These are phyloP conservation scores for Actinemys pallida DNA, from an alignment of 2,113 vertebrate genomes.

Conservation along the genomic window DNA sequence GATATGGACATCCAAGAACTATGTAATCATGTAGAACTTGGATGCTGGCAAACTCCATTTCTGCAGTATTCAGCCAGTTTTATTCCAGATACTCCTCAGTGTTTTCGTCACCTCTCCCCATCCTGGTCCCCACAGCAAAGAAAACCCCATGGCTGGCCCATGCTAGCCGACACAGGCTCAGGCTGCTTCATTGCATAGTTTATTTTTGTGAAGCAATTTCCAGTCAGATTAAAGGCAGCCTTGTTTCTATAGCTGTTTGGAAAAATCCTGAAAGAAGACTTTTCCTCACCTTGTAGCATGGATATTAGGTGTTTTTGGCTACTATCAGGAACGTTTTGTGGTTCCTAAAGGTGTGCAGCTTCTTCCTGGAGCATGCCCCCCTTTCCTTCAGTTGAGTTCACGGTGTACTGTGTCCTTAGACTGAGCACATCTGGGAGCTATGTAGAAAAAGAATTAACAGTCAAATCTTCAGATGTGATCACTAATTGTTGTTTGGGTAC, in stretches of 20 bases:
- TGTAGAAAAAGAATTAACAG: not conserved
- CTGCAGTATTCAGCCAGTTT: not conserved
- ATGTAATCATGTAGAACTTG: not conserved
- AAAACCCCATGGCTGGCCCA: too few species aligned
- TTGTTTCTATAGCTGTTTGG: not conserved
- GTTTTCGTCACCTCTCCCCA: not conserved
- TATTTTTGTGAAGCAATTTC: not conserved
- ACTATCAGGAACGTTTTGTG: not conserved
- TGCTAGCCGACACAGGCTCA: too few species aligned
- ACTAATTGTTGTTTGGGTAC: not conserved
- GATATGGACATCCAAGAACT: not conserved
- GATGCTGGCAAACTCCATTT: not conserved
- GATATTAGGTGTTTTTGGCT: not conserved
- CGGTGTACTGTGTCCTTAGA: not conserved
- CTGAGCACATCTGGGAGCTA: not conserved
- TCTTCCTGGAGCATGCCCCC: not conserved
- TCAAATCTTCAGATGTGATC: not conserved
- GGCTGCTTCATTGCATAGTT: not conserved
- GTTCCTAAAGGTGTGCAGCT: fast-evolving
- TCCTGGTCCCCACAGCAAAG: too few species aligned
- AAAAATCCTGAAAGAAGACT: not conserved
- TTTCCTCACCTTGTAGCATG: not conserved
- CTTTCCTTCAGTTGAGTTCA: not conserved
- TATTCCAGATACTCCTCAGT: not conserved
- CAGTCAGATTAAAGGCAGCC: not conserved